Evolutionary conservation across 2,113 vertebrate genomes (phyloP), one percentile per base, ranked within the genome.

Genomic region (Panurus biarmicus): DNA sequence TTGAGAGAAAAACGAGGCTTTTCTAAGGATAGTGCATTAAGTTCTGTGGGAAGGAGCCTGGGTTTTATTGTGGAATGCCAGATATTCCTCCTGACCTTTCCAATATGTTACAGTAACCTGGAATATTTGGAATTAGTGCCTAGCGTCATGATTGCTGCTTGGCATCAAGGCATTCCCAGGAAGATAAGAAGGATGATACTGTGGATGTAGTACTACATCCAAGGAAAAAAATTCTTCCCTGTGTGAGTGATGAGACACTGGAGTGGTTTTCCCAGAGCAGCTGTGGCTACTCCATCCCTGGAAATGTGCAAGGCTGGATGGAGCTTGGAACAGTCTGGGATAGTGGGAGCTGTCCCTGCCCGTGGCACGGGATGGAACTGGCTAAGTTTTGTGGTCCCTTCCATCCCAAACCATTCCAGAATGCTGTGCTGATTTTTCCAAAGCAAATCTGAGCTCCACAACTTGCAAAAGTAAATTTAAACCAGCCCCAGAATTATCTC

Each of bases 81-180:
- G 60, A 56, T 23, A 5, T 11, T 85, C 54, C 14, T 65, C 31
- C 20, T 81, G 40, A 42, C 35, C 35, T 69, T 72, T 64, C 25
- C 51, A 15, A 0, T n/a, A 1, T 1, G 20, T 48, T 47, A 14
- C 7, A 4, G 11, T 24, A 31, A n/a, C 20, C n/a, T 60, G 11
- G 31, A 36, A 23, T 76, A 28, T 64, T 58, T 31, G 35, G 36
- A 23, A 23, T 53, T 72, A 47, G 24, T 23, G 31, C 78, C 26
- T 26, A 3, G 20, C 0, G 1, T 8, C 17, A 31, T 0, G 23
- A 13, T 14, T 35, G 53, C 60, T 61, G 14, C 10, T n/a, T 53
- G 48, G 17, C 21, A n/a, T 71, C 36, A 15, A n/a, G 21, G 13
- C 6, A 1, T 17, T 83, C 65, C 56, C 31, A 12, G 48, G 38